Conservation (phyloP, 1,140 invertebrate species). For the Nixonia krombeini region DNA sequence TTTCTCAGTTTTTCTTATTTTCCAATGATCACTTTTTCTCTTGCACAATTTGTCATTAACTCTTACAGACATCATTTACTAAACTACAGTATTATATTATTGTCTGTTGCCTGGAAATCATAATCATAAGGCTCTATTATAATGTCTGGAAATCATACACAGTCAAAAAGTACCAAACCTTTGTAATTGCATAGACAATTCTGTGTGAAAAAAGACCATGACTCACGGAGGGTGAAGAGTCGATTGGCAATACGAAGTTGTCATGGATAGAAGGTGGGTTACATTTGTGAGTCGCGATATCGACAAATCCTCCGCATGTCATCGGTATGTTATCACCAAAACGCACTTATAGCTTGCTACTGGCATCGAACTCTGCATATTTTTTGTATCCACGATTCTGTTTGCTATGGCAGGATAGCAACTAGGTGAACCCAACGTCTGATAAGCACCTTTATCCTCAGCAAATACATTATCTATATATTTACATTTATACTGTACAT, state of each 20-base stretch:
- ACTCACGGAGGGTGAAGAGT: slow-evolving; percentile 41
- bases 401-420: slow-evolving; percentile 42
- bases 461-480: no score
- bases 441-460: neutral
- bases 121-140: no score
- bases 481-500: no score
- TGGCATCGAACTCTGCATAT: slow-evolving; percentile 36
- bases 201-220: slow-evolving; percentile 30
- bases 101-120: no score
- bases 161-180: no score
- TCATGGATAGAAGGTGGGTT: slow-evolving; percentile 37
- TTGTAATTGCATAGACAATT: neutral
- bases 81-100: no score
- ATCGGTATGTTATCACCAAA: slow-evolving; percentile 55
- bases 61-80: no score
- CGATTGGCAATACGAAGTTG: slow-evolving; percentile 29
- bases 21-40: no score
- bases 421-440: neutral
- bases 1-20: no score
- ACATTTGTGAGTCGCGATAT: slow-evolving; percentile 26
- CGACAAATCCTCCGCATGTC: slow-evolving; percentile 45
- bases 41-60: no score
- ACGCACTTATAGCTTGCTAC: slow-evolving; percentile 45
- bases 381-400: slow-evolving; percentile 44
- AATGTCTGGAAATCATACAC: no score